Evolutionary conservation across 2,797 vertebrate species (phyloP).

Genomic region (Parotocinclus haroldoi): DNA sequence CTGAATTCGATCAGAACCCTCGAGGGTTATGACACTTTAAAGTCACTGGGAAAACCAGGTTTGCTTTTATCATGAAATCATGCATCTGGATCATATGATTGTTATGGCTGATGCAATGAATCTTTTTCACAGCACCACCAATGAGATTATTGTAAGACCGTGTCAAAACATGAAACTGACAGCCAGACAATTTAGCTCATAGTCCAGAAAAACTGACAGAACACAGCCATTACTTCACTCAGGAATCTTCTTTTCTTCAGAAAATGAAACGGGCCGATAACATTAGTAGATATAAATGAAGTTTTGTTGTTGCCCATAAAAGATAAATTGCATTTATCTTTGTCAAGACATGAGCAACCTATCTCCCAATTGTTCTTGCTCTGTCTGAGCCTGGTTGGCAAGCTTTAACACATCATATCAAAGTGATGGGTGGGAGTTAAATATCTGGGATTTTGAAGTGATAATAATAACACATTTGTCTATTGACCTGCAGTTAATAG

Average conservation of each 20-base stretch:
- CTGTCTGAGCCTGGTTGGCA: slow-evolving; percentile 52
- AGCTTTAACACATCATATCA: slow-evolving; percentile 57
- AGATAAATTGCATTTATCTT: slow-evolving; percentile 30
- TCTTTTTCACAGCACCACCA: slow-evolving; percentile 14
- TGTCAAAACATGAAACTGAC: slow-evolving; percentile 15
- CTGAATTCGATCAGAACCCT: too few species aligned
- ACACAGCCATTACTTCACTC: slow-evolving; percentile 19
- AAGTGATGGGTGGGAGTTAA: slow-evolving; percentile 57
- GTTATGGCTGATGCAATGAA: slow-evolving; percentile 5
- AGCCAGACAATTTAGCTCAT: slow-evolving; percentile 19
- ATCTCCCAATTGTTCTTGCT: slow-evolving; percentile 27
- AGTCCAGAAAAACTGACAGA: neutral
- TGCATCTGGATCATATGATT: neutral
- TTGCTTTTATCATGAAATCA: neutral
- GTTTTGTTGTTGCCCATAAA: slow-evolving; percentile 36
- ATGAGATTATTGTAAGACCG: slow-evolving; percentile 1
- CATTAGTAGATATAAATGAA: slow-evolving; percentile 28
- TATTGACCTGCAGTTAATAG: slow-evolving; percentile 56
- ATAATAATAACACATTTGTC: slow-evolving; percentile 74
- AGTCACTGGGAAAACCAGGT: neutral
- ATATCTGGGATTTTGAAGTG: slow-evolving; percentile 65
- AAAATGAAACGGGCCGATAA: slow-evolving; percentile 39
- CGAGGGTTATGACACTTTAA: neutral
- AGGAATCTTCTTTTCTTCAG: slow-evolving; percentile 16
- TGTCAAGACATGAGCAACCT: slow-evolving; percentile 25